phyloP scores from a whole-genome alignment of 2,888 invertebrate species.

The Nemapogon koenigi region DNA sequence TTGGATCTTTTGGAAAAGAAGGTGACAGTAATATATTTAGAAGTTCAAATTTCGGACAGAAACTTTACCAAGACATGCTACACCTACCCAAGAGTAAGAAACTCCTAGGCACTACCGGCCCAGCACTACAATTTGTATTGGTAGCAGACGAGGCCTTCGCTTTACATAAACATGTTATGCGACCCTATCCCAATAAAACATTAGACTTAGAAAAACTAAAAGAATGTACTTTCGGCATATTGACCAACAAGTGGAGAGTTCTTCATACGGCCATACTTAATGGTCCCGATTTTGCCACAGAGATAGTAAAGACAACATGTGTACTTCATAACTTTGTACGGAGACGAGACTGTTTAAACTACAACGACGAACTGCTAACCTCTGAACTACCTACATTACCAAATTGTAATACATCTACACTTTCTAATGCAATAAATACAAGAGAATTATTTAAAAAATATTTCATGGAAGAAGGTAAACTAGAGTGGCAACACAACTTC shows the following conservation, averaged over 20 bases:
- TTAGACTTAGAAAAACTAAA: slow-evolving; percentile 13
- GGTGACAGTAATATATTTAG: slow-evolving; percentile 13
- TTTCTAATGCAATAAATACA: slow-evolving; percentile 7
- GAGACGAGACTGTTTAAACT: slow-evolving; percentile 12
- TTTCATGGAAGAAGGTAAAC: slow-evolving; percentile 7
- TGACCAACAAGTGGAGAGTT: slow-evolving; percentile 13
- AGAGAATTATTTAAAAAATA: slow-evolving; percentile 5
- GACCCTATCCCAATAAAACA: slow-evolving; percentile 13
- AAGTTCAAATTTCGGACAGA: slow-evolving; percentile 12
- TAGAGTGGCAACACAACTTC: slow-evolving; percentile 11
- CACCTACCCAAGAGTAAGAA: slow-evolving; percentile 12
- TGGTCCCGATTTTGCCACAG: slow-evolving; percentile 11
- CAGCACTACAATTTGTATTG: slow-evolving; percentile 12
- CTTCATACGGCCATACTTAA: slow-evolving; percentile 11
- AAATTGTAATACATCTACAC: slow-evolving; percentile 13
- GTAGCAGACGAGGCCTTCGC: slow-evolving; percentile 13
- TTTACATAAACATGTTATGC: slow-evolving; percentile 14
- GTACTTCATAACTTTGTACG: slow-evolving; percentile 14
- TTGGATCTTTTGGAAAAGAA: slow-evolving; percentile 15
- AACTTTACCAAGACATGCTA: slow-evolving; percentile 11
- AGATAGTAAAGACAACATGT: slow-evolving; percentile 13
- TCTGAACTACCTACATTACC: slow-evolving; percentile 12
- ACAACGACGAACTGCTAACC: slow-evolving; percentile 13
- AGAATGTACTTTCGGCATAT: slow-evolving; percentile 13
- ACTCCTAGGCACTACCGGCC: slow-evolving; percentile 12